These are phyloP conservation scores for Xerus rutilus DNA, from an alignment of 2,797 vertebrate species.

Conservation along the genomic window DNA sequence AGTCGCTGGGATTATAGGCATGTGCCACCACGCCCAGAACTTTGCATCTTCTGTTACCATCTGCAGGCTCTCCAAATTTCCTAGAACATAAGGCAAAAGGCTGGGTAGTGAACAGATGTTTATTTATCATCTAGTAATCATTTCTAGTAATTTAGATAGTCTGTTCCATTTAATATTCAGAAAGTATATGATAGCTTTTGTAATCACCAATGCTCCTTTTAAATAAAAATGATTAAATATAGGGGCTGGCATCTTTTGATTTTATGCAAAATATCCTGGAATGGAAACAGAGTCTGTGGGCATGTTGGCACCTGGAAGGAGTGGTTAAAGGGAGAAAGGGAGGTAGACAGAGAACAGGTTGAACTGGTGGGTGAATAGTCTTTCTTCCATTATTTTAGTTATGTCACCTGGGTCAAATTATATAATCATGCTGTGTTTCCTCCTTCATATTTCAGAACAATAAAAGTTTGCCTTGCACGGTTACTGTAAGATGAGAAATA, in stretches of 20 bases:
- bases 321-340: background rate
- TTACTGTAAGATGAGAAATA: slow-evolving; percentile 31
- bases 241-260: background rate
- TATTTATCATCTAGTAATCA: background rate
- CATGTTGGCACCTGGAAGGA: background rate
- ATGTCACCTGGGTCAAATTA: slow-evolving; percentile 28
- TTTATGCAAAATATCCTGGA: background rate
- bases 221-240: slow-evolving; percentile 18
- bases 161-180: slow-evolving; percentile 3
- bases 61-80: background rate
- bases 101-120: background rate
- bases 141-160: slow-evolving; percentile 50
- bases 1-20: too few relatives aligned
- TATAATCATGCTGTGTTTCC: slow-evolving; percentile 25
- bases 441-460: background rate
- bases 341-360: background rate
- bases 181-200: background rate
- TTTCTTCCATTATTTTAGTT: background rate
- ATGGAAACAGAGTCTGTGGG: background rate
- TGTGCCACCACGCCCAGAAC: too few relatives aligned
- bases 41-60: background rate
- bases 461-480: background rate
- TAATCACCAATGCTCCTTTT: background rate
- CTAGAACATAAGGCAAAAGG: background rate
- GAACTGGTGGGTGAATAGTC: background rate